Conservation (phyloP, 2,888 invertebrate genomes). For the Lamproptera curius region DNA sequence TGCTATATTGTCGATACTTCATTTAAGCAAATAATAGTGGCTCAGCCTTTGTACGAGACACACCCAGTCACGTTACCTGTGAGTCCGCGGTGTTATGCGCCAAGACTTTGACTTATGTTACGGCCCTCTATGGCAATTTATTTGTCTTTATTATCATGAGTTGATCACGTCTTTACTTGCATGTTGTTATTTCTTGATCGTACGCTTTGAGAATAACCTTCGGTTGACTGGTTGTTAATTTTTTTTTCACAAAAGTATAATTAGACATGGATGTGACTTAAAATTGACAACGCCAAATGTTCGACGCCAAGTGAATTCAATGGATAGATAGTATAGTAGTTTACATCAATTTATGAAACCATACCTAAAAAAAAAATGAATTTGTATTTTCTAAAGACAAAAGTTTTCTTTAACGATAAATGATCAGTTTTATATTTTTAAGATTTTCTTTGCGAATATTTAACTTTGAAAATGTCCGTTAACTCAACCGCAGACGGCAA, state of each 20-base stretch:
- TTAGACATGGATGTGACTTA: no score
- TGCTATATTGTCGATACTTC: neutral
- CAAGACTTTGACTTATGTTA: constrained; percentile 17
- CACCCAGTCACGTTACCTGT: constrained; percentile 4
- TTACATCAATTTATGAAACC: no score
- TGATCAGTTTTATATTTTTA: no score
- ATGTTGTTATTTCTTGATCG: constrained; percentile 36
- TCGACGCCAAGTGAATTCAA: no score
- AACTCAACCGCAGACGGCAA: constrained; percentile 32
- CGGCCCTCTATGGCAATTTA: constrained; percentile 3
- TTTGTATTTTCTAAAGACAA: no score
- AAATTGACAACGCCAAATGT: no score
- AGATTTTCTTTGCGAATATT: no score
- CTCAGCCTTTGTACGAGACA: neutral
- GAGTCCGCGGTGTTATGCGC: constrained; percentile 10
- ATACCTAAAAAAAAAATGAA: no score
- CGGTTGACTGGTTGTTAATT: no score
- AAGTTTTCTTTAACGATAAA: no score
- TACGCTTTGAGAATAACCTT: constrained; percentile 21
- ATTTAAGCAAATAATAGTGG: neutral
- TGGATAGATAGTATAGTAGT: no score
- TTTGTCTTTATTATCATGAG: constrained; percentile 14
- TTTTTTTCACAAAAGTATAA: no score
- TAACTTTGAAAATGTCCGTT: constrained; percentile 36
- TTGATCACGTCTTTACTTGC: constrained; percentile 41